phyloP scores from a whole-genome alignment of 1,140 invertebrate species.

The Pogonomyrmex barbatus region DNA sequence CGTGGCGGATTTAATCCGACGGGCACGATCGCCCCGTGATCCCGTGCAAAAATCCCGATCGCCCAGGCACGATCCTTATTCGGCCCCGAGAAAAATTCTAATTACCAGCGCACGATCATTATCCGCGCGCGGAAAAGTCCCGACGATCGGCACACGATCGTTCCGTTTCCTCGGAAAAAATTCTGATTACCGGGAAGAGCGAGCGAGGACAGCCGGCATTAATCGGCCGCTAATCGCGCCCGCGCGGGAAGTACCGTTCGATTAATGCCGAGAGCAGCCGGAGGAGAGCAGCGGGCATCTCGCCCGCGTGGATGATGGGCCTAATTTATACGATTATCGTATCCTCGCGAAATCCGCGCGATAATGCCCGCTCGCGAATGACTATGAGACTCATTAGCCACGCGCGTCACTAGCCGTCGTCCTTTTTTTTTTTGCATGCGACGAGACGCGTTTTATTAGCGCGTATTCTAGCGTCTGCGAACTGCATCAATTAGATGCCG shows the following conservation, averaged over 20 bases:
- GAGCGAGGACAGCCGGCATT: conserved; percentile 26
- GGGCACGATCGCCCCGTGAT: conserved; percentile 21
- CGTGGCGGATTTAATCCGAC: conserved; percentile 37
- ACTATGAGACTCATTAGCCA: conserved; percentile 65
- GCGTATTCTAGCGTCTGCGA: conserved; percentile 20
- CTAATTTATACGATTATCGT: conserved; percentile 49
- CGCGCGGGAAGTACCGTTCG: conserved; percentile 52
- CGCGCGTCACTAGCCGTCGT: conserved; percentile 37
- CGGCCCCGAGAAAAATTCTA: conserved; percentile 19
- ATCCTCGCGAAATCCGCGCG: conserved; percentile 11
- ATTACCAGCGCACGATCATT: conserved; percentile 47
- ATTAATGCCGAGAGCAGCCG: conserved; percentile 31
- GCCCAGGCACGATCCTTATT: conserved; percentile 41
- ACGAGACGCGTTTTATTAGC: conserved; percentile 57
- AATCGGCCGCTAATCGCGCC: conserved; percentile 47
- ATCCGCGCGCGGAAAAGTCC: conserved; percentile 46
- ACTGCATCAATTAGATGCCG: conserved; percentile 69
- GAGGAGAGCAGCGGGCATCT: conserved; percentile 9
- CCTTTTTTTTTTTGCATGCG: conserved; percentile 44
- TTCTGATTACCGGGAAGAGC: conserved; percentile 40
- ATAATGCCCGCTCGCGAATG: conserved; percentile 35
- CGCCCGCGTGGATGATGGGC: background rate
- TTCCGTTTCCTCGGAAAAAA: conserved; percentile 40
- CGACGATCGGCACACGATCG: conserved; percentile 39
- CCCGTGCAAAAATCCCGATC: conserved; percentile 39